Base-by-base conservation (phyloP, 1,140 invertebrate genomes). In the Trigoniulus corallinus region DNA sequence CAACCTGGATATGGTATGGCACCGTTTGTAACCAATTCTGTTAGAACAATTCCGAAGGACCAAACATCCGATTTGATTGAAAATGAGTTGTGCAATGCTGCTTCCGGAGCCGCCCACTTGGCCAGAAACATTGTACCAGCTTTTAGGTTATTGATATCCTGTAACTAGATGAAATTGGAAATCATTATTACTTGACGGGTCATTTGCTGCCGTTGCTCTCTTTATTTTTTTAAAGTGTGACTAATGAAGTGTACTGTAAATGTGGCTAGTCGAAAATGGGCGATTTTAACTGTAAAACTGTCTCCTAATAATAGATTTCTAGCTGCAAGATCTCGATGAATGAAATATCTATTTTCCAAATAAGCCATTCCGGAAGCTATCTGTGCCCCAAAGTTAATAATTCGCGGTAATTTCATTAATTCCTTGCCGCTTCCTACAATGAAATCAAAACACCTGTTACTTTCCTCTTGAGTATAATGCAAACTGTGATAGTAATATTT, bases 41-140 rank as follows among this genome's bases (percentile, higher is more conserved):
- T 94, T 1, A 98, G 70, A 1, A 98, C 68, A 55, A 98, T 92
- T 50, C 93, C 94, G 63, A 92, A 98, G 1, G 89, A 95, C 94
- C 95, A 98, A 0, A 98, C 93, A 67, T 98, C 95, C 44, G 88
- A 94, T 67, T 98, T 98, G 53, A 97, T 94, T 43, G 88, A 93
- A 68, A 98, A 98, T 62, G 83, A 80, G 39, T 88, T 85, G 59
- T 88, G 89, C 39, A 89, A 79, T 22, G 93, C 93, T 2, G 92
- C 93, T 69, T 97, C 93, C 0, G 93, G 92, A 1, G 93, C 88
- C 1, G 92, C 97, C 93, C 93, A 97, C 68, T 94, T 95, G 1
- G 95, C 88, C 0, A 87, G 87, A 71, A 95, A 95, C 53, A 88
- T 73, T 1, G 88, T 87, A 12, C 75, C 88, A n/a, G n/a, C n/a